Evolutionary conservation across 2,113 vertebrate species (phyloP).

Genomic region (Silurus asotus): DNA sequence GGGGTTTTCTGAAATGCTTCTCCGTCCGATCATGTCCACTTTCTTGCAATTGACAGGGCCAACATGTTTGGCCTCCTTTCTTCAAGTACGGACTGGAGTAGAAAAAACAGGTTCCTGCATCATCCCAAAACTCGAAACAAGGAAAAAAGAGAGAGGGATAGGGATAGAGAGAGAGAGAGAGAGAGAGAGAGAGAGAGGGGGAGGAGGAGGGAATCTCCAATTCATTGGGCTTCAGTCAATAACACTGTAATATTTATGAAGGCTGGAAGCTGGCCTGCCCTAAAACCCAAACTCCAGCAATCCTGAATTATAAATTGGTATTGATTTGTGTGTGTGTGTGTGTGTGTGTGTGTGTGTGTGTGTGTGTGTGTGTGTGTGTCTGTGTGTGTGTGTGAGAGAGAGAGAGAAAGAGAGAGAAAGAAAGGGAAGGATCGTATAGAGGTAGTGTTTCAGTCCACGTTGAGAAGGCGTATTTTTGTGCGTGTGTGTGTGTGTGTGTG

Average conservation of each 20-base stretch:
- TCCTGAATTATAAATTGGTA: slow-evolving; percentile 81
- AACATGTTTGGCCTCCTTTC: slow-evolving; percentile 65
- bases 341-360: slow-evolving; percentile 62
- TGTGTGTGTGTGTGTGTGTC: slow-evolving; percentile 48
- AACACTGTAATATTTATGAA: slow-evolving; percentile 82
- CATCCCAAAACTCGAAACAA: slow-evolving; percentile 51
- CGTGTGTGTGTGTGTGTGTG: neutral
- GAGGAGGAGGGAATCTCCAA: slow-evolving; percentile 73
- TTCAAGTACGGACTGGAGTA: slow-evolving; percentile 67
- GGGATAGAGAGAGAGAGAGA: neutral
- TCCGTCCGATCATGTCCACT: slow-evolving; percentile 47
- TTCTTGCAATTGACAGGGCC: slow-evolving; percentile 56
- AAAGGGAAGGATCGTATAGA: neutral
- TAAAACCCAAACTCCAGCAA: slow-evolving; percentile 80
- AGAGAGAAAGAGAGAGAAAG: slow-evolving; percentile 25
- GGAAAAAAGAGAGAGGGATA: slow-evolving; percentile 39
- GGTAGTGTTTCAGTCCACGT: slow-evolving; percentile 17
- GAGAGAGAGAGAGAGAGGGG: neutral
- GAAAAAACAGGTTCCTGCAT: slow-evolving; percentile 42
- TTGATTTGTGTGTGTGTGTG: slow-evolving; percentile 71
- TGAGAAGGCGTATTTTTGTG: slow-evolving; percentile 5
- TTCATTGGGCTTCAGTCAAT: slow-evolving; percentile 80
- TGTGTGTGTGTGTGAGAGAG: slow-evolving; percentile 43
- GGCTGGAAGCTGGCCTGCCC: slow-evolving; percentile 76
- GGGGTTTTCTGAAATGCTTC: neutral